Percentiles rank a stretch among this genome's conserved stretches.
These are phyloP conservation scores for Lithobates pipiens DNA, from an alignment of 2,797 vertebrate genomes.

Conservation along the genomic window DNA sequence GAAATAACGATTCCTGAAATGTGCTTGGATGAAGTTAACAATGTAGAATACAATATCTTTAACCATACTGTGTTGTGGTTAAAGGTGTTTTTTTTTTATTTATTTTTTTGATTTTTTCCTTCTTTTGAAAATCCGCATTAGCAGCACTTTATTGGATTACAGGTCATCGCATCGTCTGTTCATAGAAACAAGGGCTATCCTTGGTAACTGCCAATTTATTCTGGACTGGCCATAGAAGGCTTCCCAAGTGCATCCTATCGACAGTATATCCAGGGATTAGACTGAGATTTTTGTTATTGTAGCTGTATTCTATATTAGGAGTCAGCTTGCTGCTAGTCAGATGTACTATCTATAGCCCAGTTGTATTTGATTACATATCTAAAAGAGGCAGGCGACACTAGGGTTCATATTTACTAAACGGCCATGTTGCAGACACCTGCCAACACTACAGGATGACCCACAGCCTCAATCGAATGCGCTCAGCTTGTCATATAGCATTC, in stretches of 20 bases:
- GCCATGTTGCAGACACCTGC: conserved; percentile 22
- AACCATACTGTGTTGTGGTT: too few species aligned
- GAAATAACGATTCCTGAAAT: not conserved
- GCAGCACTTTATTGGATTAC: not conserved
- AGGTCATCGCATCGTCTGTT: not conserved
- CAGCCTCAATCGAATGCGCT: not conserved
- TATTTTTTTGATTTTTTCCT: not conserved
- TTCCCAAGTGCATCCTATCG: conserved; percentile 33
- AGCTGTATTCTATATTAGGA: conserved; percentile 35
- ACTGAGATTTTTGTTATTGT: conserved; percentile 32
- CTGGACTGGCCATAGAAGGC: conserved; percentile 39
- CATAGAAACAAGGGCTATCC: not conserved
- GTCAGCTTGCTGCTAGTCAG: conserved; percentile 25
- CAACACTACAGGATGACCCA: conserved; percentile 1
- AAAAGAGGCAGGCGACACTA: conserved; percentile 20
- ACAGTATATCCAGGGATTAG: conserved; percentile 16
- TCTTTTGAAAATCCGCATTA: not conserved
- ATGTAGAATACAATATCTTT: not conserved
- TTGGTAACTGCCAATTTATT: conserved; percentile 10
- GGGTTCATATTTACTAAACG: conserved; percentile 46
- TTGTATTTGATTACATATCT: conserved; percentile 42
- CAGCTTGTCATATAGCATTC: conserved; percentile 23
- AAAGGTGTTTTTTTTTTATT: not conserved
- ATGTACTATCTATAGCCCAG: conserved; percentile 47
- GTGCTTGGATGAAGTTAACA: not conserved